Percentiles rank a stretch among this genome's conserved stretches.
Evolutionary conservation across 2,113 vertebrate genomes (phyloP).

Genomic region (Colossoma macropomum): DNA sequence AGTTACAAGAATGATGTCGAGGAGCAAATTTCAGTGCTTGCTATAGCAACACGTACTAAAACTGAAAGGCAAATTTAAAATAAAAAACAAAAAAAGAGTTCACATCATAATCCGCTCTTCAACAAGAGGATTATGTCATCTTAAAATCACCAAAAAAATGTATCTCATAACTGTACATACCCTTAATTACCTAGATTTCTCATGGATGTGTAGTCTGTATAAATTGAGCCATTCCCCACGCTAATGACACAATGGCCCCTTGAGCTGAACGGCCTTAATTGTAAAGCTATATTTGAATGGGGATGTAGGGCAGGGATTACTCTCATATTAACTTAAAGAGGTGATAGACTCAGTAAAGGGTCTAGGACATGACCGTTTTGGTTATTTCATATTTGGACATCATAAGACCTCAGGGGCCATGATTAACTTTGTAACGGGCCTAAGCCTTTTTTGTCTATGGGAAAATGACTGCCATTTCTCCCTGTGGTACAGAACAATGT

Average conservation of each 20-base stretch:
- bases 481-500: no score
- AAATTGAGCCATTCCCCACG: constrained; percentile 39
- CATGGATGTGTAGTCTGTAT: constrained; percentile 18
- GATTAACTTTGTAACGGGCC: no score
- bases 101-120: not conserved
- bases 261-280: constrained; percentile 57
- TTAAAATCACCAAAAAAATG: not conserved
- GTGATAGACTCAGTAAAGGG: constrained; percentile 16
- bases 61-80: not conserved
- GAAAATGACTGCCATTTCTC: no score
- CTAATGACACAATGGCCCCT: constrained; percentile 53
- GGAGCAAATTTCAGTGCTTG: not conserved
- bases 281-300: constrained; percentile 62
- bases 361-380: constrained; percentile 3
- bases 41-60: not conserved
- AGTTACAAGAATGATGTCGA: not conserved
- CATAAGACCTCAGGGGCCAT: not conserved
- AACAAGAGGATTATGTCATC: not conserved
- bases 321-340: constrained; percentile 40
- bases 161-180: constrained; percentile 17
- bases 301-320: constrained; percentile 60
- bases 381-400: not conserved
- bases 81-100: not conserved
- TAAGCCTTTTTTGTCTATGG: no score
- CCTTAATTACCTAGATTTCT: constrained; percentile 13